These are phyloP conservation scores for Xanthorhoe spadicearia DNA, from an alignment of 2,888 invertebrate genomes.

Conservation along the genomic window DNA sequence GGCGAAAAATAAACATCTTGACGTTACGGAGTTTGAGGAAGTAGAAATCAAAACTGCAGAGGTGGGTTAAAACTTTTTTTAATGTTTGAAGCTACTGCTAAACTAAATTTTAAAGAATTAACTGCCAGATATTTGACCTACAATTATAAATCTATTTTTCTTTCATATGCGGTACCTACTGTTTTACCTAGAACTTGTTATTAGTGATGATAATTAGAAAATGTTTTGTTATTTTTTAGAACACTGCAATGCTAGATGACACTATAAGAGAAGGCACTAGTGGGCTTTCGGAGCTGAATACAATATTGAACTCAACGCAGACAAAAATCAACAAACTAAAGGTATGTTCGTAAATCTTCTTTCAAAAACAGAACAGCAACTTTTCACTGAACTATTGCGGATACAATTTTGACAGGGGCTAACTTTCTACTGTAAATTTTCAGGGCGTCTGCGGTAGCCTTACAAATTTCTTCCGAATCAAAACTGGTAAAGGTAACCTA, in stretches of 20 bases:
- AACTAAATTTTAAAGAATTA: too few relatives aligned
- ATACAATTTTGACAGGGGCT: conserved; percentile 5
- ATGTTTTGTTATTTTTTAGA: conserved; percentile 51
- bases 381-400: neutral
- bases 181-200: neutral
- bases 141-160: too few relatives aligned
- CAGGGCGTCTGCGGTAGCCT: conserved; percentile 91
- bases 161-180: too few relatives aligned
- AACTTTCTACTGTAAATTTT: conserved; percentile 45
- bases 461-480: conserved; percentile 86
- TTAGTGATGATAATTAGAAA: neutral
- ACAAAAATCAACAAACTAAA: conserved; percentile 94
- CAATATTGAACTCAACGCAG: conserved; percentile 92
- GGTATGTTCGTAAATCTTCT: conserved; percentile 68
- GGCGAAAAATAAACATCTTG: conserved; percentile 81
- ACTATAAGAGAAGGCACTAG: conserved; percentile 88
- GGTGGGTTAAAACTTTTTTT: conserved; percentile 50
- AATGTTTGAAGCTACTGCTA: neutral
- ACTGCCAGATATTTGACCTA: neutral
- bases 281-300: conserved; percentile 92
- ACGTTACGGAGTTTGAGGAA: conserved; percentile 83
- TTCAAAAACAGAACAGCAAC: neutral
- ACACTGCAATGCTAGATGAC: conserved; percentile 82
- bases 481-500: conserved; percentile 75
- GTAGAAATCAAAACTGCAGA: conserved; percentile 77